Evolutionary conservation across 2,113 vertebrate species (phyloP).

Genomic region (Polypterus senegalus): DNA sequence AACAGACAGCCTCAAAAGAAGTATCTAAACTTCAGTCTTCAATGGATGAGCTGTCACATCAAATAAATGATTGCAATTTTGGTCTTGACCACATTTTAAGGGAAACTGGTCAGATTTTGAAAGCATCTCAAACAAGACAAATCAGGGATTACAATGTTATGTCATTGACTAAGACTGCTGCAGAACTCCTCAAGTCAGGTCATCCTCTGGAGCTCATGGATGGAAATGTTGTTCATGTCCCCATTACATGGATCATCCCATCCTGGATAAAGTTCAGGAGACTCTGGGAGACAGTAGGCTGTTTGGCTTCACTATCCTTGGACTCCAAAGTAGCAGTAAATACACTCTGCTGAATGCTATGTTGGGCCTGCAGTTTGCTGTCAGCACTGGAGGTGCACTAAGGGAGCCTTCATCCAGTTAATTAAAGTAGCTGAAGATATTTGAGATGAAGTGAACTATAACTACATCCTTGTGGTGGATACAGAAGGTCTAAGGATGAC

Average conservation of each 20-base stretch:
- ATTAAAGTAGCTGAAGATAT: conserved; percentile 13
- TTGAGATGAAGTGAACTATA: conserved; percentile 28
- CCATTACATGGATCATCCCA: conserved; percentile 39
- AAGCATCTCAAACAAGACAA: conserved; percentile 27
- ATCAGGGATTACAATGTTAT: conserved; percentile 7
- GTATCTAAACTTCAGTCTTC: conserved; percentile 9
- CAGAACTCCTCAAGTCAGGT: conserved; percentile 40
- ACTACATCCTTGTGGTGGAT: conserved; percentile 25
- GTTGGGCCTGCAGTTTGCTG: conserved; percentile 50
- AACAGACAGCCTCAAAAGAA: conserved; percentile 12
- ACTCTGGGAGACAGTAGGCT: conserved; percentile 32
- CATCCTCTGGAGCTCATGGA: conserved; percentile 47
- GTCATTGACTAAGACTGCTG: conserved; percentile 26
- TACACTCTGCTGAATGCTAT: conserved; percentile 55
- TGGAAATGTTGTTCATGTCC: conserved; percentile 36
- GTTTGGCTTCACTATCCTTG: conserved; percentile 40
- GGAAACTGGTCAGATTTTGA: conserved; percentile 44
- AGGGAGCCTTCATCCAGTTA: conserved; percentile 33
- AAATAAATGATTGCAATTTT: conserved; percentile 31
- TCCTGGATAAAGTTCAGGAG: conserved; percentile 33
- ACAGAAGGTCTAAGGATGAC: conserved; percentile 23
- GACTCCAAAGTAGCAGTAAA: conserved; percentile 45
- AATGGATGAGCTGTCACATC: conserved; percentile 28
- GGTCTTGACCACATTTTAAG: conserved; percentile 45
- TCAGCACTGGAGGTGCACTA: conserved; percentile 32